Conservation (phyloP, 2,113 vertebrate genomes). For the Gymnocephalus cernua region DNA sequence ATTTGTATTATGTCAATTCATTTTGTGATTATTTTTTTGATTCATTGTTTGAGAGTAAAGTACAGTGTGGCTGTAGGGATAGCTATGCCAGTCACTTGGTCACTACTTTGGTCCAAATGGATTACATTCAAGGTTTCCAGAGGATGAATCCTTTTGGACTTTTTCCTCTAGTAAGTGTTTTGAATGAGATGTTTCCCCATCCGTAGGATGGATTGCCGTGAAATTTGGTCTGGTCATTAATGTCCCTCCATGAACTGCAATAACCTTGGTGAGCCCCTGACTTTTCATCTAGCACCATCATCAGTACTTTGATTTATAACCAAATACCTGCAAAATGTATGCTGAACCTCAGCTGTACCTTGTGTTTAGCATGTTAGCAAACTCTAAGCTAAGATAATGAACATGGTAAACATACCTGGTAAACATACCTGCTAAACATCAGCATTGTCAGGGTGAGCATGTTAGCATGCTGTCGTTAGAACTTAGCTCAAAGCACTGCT, state of each 20-base stretch:
- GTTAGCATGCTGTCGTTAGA: no score
- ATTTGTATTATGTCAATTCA: not conserved
- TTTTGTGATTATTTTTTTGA: not conserved
- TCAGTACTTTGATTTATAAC: not conserved
- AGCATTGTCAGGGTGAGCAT: no score
- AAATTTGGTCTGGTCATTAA: not conserved
- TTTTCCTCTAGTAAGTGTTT: not conserved
- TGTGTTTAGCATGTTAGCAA: no score
- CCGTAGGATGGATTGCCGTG: not conserved
- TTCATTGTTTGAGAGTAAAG: not conserved
- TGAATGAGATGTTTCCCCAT: not conserved
- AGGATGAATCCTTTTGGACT: not conserved
- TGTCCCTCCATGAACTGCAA: not conserved
- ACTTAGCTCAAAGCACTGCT: no score
- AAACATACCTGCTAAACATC: not conserved
- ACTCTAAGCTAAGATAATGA: not conserved
- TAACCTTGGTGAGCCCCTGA: not conserved
- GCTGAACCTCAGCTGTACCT: no score
- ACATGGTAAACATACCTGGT: not conserved
- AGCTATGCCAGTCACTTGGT: not conserved
- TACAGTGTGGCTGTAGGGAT: not conserved
- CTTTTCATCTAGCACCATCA: not conserved
- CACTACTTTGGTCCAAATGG: not conserved
- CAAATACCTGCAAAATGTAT: not conserved
- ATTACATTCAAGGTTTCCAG: not conserved